These are phyloP conservation scores for Uromys caudimaculatus DNA, from an alignment of 2,797 vertebrate species.

Conservation along the genomic window DNA sequence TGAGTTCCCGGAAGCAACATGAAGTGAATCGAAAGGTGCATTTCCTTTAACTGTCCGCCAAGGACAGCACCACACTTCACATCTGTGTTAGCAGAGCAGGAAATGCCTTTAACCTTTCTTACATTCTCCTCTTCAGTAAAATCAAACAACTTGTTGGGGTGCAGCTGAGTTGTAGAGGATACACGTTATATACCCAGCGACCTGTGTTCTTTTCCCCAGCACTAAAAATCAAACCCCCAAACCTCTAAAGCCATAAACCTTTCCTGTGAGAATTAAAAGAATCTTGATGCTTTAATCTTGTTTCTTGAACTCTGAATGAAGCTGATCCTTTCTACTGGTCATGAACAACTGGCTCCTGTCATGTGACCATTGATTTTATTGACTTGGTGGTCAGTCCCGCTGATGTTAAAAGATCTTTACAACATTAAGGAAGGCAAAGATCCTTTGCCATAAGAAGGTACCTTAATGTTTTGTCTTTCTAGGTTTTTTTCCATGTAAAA, in stretches of 20 bases:
- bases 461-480: background rate
- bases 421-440: background rate
- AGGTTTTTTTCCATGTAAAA: background rate
- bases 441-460: background rate
- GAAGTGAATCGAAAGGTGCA: too few species aligned
- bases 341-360: background rate
- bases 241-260: background rate
- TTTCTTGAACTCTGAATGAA: background rate
- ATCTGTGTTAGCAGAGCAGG: background rate
- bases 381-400: background rate
- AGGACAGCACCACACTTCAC: background rate
- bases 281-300: too few species aligned
- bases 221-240: background rate
- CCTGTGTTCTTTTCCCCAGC: too few species aligned
- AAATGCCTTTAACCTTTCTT: background rate
- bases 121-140: background rate
- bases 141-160: background rate
- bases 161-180: background rate
- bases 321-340: background rate
- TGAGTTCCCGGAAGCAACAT: background rate
- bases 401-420: background rate
- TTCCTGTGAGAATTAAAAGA: background rate
- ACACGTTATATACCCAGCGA: background rate
- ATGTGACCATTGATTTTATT: background rate
- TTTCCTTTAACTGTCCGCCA: background rate